Evolutionary conservation across 2,888 invertebrate species (phyloP).

Genomic region (Mesoligia furuncula): DNA sequence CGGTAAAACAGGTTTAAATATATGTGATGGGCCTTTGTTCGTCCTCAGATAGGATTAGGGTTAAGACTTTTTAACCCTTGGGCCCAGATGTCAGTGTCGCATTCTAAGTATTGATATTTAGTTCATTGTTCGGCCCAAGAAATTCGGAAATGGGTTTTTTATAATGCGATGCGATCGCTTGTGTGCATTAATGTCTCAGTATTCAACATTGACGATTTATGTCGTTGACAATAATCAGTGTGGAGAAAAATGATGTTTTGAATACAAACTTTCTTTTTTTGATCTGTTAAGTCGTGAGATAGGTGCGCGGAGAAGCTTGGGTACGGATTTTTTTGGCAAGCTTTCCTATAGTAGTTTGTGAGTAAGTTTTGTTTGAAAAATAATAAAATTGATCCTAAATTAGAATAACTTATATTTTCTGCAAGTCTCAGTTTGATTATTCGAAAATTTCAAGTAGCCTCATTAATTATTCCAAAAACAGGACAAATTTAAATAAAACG

Average conservation of each 20-base stretch:
- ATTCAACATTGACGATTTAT: constrained; percentile 70
- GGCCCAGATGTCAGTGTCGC: constrained; percentile 86
- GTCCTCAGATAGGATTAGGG: constrained; percentile 85
- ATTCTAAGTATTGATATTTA: constrained; percentile 81
- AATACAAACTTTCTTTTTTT: constrained; percentile 66
- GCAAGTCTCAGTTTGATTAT: background rate
- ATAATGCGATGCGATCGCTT: constrained; percentile 74
- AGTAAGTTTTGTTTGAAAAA: background rate
- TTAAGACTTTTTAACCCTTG: constrained; percentile 77
- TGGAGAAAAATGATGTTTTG: constrained; percentile 68
- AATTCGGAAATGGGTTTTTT: constrained; percentile 86
- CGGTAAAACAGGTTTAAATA: constrained; percentile 88
- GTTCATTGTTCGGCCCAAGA: constrained; percentile 76
- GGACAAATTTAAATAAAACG: constrained; percentile 66
- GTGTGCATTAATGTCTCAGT: constrained; percentile 76
- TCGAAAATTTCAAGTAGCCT: constrained; percentile 22
- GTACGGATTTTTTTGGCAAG: background rate
- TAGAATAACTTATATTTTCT: background rate
- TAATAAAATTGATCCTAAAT: background rate
- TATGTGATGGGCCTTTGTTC: constrained; percentile 81
- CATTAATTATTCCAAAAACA: constrained; percentile 61
- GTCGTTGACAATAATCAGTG: constrained; percentile 68
- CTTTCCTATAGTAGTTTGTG: background rate
- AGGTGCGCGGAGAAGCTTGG: constrained; percentile 23
- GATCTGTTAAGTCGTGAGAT: constrained; percentile 57